Percentiles rank a stretch among this genome's conserved stretches.
These are phyloP conservation scores for Etheostoma perlongum DNA, from an alignment of 2,797 vertebrate genomes.

Conservation along the genomic window DNA sequence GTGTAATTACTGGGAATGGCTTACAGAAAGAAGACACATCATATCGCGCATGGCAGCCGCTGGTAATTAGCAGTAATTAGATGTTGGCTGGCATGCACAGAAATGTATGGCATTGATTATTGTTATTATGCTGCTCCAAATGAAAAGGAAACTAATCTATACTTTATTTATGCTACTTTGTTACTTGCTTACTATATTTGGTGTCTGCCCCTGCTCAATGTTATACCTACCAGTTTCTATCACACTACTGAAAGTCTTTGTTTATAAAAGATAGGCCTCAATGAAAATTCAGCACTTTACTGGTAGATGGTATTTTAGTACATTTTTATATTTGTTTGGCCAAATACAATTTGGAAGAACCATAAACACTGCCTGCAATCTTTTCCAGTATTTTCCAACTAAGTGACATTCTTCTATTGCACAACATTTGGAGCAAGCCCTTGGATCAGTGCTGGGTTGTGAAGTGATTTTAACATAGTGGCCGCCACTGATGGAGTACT, in stretches of 20 bases:
- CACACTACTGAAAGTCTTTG: not conserved
- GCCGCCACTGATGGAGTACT: too few relatives aligned
- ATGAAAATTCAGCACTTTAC: not conserved
- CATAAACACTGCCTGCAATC: not conserved
- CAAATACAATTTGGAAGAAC: not conserved
- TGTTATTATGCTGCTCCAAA: slow-evolving; percentile 54
- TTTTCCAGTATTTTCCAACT: not conserved
- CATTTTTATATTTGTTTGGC: not conserved
- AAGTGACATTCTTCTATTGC: not conserved
- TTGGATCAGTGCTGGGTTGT: not conserved
- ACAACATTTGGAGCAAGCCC: not conserved
- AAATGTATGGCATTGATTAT: slow-evolving; percentile 53
- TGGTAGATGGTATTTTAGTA: not conserved
- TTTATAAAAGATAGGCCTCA: not conserved
- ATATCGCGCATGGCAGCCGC: slow-evolving; percentile 64
- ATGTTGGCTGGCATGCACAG: slow-evolving; percentile 56
- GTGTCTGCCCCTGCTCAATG: not conserved
- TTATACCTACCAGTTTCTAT: not conserved
- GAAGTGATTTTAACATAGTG: not conserved
- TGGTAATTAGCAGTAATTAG: slow-evolving; percentile 75
- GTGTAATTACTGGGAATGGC: slow-evolving; percentile 73
- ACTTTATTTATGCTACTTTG: slow-evolving; percentile 40
- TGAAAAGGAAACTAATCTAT: slow-evolving; percentile 57
- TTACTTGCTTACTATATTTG: slow-evolving; percentile 16
- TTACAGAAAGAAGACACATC: slow-evolving; percentile 69